These are phyloP conservation scores for Apostichopus leukothele DNA, from an alignment of 53 echinoderm and acorn worm species.

Conservation along the genomic window DNA sequence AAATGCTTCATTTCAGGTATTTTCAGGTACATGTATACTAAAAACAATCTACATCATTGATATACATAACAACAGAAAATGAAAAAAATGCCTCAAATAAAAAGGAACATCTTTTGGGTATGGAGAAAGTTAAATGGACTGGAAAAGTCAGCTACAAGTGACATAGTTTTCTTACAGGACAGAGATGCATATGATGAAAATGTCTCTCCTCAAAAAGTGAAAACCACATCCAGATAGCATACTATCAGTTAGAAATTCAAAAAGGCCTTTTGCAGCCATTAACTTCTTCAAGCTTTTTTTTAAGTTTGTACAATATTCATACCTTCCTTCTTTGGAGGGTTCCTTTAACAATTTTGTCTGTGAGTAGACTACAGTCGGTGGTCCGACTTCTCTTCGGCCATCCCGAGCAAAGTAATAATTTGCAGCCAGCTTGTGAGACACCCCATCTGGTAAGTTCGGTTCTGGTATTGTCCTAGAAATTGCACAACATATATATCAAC, in stretches of 20 bases:
- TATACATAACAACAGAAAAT: no score
- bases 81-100: no score
- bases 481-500: neutral
- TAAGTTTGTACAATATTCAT: no score
- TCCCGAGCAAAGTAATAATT: slow-evolving; percentile 84
- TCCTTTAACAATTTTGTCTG: slow-evolving; percentile 63
- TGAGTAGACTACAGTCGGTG: slow-evolving; percentile 67
- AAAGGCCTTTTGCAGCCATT: neutral
- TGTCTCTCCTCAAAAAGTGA: no score
- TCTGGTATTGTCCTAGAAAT: slow-evolving; percentile 70
- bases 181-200: no score
- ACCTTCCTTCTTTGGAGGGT: slow-evolving; percentile 59
- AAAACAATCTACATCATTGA: neutral
- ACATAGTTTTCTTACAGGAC: no score
- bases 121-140: no score
- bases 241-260: neutral
- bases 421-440: slow-evolving; percentile 66
- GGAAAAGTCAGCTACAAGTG: no score
- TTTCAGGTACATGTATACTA: neutral
- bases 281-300: no score
- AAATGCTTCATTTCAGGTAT: neutral
- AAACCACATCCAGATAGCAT: no score
- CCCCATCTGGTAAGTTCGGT: slow-evolving; percentile 77
- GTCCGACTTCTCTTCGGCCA: slow-evolving; percentile 69
- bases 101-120: no score